Percentiles rank a stretch among this genome's conserved stretches.
These are phyloP conservation scores for Ctenochaetus hawaiiensis DNA, from an alignment of 2,797 vertebrate genomes.

Conservation along the genomic window DNA sequence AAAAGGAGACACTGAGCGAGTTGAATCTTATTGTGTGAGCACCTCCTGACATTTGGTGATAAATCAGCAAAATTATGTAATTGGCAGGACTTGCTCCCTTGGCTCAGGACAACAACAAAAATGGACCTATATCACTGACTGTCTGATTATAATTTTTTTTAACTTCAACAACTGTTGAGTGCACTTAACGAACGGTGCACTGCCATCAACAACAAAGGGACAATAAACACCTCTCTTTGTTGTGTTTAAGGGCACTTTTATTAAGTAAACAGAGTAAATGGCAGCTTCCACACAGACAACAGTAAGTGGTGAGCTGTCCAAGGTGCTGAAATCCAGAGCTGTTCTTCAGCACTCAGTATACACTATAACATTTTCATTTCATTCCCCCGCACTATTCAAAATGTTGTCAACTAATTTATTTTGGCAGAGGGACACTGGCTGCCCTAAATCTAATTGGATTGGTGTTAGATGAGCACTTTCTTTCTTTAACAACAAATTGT, in stretches of 20 bases:
- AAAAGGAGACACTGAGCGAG: constrained; percentile 27
- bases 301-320: constrained; percentile 21
- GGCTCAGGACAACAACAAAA: neutral
- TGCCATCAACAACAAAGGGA: neutral
- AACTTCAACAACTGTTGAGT: neutral
- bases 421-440: constrained; percentile 26
- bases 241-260: constrained; percentile 17
- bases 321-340: constrained; percentile 39
- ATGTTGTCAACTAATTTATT: neutral
- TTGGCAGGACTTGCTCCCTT: neutral
- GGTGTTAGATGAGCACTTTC: constrained; percentile 28
- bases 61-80: constrained; percentile 21
- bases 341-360: neutral
- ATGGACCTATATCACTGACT: neutral
- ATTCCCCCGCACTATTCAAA: neutral
- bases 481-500: constrained; percentile 36
- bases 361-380: neutral
- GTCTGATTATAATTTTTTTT: neutral
- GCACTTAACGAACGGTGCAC: neutral
- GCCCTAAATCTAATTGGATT: constrained; percentile 45
- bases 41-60: constrained; percentile 25
- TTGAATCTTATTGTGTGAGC: constrained; percentile 13
- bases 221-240: constrained; percentile 7
- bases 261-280: neutral
- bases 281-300: neutral